Conservation (phyloP, 2,113 vertebrate species). For the Oophaga pumilio region DNA sequence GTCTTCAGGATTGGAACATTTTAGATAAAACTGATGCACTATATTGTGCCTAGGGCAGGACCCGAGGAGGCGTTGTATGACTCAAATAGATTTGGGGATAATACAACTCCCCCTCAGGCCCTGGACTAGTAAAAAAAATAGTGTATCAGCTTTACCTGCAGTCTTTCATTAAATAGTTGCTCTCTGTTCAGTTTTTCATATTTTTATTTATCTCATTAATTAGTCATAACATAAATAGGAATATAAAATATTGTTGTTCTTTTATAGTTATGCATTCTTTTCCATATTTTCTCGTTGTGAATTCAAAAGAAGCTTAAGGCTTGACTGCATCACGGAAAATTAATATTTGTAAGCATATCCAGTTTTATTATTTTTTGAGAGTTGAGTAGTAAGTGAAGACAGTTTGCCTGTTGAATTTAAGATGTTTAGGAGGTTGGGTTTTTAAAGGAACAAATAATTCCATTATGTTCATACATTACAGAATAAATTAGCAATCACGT, state of each 20-base stretch:
- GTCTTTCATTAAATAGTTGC: neutral
- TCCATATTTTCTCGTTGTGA: neutral
- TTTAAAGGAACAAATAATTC: neutral
- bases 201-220: neutral
- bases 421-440: neutral
- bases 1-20: neutral
- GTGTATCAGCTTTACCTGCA: neutral
- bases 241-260: neutral
- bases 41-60: too few species aligned
- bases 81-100: neutral
- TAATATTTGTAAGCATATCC: neutral
- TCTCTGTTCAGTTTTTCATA: neutral
- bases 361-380: slow-evolving; percentile 3
- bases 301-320: neutral
- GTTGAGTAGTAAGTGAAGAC: neutral
- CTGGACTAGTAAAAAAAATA: neutral
- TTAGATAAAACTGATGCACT: neutral
- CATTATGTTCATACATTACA: neutral
- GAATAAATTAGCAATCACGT: neutral
- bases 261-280: neutral
- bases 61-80: too few species aligned
- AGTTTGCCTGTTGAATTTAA: neutral
- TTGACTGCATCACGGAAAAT: neutral
- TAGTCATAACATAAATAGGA: neutral
- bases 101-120: neutral